Conservation (phyloP, 2,888 invertebrate species). For the Ormyrus pomaceus region DNA sequence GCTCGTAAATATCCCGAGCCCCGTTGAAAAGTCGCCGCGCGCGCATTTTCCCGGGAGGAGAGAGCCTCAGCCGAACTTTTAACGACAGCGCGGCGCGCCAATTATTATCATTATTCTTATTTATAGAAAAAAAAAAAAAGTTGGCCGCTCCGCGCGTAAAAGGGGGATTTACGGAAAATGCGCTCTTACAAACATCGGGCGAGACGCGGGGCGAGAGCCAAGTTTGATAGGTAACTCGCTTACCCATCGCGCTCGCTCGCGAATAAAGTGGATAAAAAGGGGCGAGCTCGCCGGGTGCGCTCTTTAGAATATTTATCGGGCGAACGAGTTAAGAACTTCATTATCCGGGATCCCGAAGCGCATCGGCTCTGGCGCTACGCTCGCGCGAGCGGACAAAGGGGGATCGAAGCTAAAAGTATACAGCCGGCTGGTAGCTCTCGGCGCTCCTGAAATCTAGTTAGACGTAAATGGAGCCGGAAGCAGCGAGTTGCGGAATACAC, state of each 20-base stretch:
- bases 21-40: too few species aligned
- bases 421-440: not conserved
- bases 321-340: constrained; percentile 31
- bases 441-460: constrained; percentile 23
- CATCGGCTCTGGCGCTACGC: not conserved
- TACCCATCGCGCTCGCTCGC: not conserved
- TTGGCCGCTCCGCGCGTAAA: too few species aligned
- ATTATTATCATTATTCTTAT: too few species aligned
- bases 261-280: not conserved
- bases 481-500: not conserved
- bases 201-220: too few species aligned
- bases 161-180: too few species aligned
- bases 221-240: not conserved
- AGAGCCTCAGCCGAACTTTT: too few species aligned
- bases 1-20: too few species aligned
- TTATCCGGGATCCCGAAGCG: constrained; percentile 16
- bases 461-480: constrained; percentile 14
- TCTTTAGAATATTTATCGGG: not conserved
- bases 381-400: too few species aligned
- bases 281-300: not conserved
- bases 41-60: too few species aligned
- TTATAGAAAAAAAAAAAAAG: too few species aligned
- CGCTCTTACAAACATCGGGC: too few species aligned
- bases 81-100: too few species aligned
- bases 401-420: not conserved